Percentiles rank a stretch among this genome's conserved stretches.
Conservation (phyloP, 2,113 vertebrate genomes). For the Typhlomys cinereus region DNA sequence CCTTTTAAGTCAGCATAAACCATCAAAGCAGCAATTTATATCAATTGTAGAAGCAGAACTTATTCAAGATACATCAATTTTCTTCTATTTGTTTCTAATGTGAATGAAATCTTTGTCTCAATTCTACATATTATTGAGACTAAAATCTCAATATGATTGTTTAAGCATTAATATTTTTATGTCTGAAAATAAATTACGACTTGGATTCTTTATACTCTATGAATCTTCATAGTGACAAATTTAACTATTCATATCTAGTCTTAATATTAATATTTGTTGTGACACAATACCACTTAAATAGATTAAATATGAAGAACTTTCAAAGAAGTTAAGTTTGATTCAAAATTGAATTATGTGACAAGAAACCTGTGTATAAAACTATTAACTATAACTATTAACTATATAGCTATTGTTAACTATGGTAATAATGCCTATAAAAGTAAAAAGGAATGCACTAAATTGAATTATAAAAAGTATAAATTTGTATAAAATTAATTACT, state of each 20-base stretch:
- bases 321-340: not conserved
- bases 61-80: not conserved
- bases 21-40: not conserved
- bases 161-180: not conserved
- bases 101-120: not conserved
- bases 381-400: no score
- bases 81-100: not conserved
- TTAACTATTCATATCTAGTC: not conserved
- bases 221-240: not conserved
- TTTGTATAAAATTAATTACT: not conserved
- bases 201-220: not conserved
- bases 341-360: not conserved
- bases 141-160: not conserved
- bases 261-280: not conserved
- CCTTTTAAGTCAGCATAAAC: not conserved
- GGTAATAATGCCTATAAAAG: no score
- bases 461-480: not conserved
- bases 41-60: not conserved
- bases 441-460: not conserved
- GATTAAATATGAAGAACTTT: not conserved
- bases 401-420: no score
- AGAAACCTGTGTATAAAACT: rapidly evolving
- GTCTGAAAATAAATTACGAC: not conserved
- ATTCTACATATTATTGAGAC: not conserved
- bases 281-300: not conserved